These are phyloP conservation scores for Acleris literana DNA, from an alignment of 2,888 invertebrate genomes.

Conservation along the genomic window DNA sequence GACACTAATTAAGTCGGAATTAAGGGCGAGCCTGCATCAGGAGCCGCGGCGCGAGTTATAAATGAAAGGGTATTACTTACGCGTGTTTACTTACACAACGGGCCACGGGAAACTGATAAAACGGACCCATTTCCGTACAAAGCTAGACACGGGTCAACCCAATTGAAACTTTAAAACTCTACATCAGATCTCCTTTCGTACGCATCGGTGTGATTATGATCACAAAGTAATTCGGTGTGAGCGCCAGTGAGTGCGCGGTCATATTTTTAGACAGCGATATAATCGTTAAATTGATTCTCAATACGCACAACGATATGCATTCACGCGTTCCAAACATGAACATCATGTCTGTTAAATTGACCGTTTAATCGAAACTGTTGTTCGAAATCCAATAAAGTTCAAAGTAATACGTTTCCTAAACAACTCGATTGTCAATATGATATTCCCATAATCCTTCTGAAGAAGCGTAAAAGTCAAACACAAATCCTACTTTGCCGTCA, in stretches of 20 bases:
- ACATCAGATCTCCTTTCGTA: neutral
- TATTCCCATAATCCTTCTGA: conserved; percentile 72
- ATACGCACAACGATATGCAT: conserved; percentile 2
- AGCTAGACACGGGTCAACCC: conserved; percentile 10
- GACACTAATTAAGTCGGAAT: conserved; percentile 83
- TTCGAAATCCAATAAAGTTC: neutral
- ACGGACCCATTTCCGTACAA: conserved; percentile 45
- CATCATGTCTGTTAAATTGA: conserved; percentile 4
- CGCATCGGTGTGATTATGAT: conserved; percentile 12
- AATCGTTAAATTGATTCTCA: conserved; percentile 10
- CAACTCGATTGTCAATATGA: conserved; percentile 67
- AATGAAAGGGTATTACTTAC: conserved; percentile 81
- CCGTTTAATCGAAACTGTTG: neutral
- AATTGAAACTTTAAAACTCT: neutral
- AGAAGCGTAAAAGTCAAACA: conserved; percentile 70
- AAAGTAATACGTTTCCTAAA: conserved; percentile 30
- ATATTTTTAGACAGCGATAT: conserved; percentile 24
- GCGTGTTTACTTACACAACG: conserved; percentile 67
- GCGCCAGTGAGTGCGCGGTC: conserved; percentile 13
- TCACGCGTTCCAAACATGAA: neutral
- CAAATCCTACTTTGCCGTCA: conserved; percentile 81
- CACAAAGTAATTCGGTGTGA: conserved; percentile 17
- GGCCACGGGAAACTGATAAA: conserved; percentile 49
- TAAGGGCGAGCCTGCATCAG: conserved; percentile 81
- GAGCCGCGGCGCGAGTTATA: conserved; percentile 79